These are phyloP conservation scores for Centropyge bicolor DNA, from an alignment of 2,797 vertebrate genomes.

Conservation along the genomic window DNA sequence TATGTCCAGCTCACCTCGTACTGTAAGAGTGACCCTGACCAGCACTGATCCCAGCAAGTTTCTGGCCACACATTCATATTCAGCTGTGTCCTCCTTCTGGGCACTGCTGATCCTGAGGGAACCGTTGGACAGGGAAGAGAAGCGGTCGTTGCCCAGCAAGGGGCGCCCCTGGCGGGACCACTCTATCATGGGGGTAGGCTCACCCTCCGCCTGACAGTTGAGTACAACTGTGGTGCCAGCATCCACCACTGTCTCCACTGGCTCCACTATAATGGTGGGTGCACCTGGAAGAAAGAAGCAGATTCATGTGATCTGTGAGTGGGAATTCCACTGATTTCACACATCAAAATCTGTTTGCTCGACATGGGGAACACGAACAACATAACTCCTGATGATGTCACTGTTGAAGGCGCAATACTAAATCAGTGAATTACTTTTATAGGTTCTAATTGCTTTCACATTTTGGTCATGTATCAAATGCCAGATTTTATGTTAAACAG, in stretches of 20 bases:
- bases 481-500: accelerated
- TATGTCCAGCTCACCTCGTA: constrained; percentile 86
- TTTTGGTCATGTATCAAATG: background rate
- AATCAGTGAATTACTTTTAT: background rate
- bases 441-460: background rate
- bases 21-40: constrained; percentile 86
- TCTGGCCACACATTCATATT: constrained; percentile 95
- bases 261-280: constrained; percentile 89
- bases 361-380: background rate
- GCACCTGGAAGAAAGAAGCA: constrained; percentile 84
- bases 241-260: constrained; percentile 86
- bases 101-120: constrained; percentile 88
- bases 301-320: background rate
- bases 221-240: constrained; percentile 89
- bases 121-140: constrained; percentile 86
- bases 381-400: background rate
- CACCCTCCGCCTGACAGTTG: constrained; percentile 92
- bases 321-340: background rate
- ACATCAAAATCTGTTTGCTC: background rate
- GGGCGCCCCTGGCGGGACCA: constrained; percentile 90
- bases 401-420: background rate
- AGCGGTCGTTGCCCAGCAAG: constrained; percentile 80
- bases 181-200: constrained; percentile 87
- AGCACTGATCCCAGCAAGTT: constrained; percentile 93
- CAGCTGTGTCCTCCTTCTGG: constrained; percentile 91